These are phyloP conservation scores for Aphelenchoides bicaudatus DNA, from an alignment of 2,888 invertebrate species.

Conservation along the genomic window DNA sequence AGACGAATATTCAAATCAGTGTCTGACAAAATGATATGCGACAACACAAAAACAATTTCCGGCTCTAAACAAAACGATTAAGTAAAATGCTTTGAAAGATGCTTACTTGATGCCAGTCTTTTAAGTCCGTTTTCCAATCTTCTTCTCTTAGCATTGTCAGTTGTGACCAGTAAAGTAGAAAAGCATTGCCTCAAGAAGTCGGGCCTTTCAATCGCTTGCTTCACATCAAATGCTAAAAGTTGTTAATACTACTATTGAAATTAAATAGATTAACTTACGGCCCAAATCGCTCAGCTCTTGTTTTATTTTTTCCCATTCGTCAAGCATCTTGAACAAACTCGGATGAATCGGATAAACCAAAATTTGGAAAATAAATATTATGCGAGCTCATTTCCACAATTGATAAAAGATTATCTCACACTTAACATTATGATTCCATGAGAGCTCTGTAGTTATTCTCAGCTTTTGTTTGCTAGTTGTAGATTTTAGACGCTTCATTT, in stretches of 20 bases:
- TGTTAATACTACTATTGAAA: background rate
- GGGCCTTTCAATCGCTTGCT: background rate
- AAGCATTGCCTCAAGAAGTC: constrained; percentile 12
- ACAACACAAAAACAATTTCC: constrained; percentile 6
- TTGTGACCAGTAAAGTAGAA: background rate
- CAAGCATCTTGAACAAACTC: too few species aligned
- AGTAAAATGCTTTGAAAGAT: too few species aligned
- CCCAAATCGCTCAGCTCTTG: background rate
- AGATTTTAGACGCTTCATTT: too few species aligned
- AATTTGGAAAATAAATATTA: too few species aligned
- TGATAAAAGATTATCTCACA: too few species aligned
- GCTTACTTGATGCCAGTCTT: constrained; percentile 2
- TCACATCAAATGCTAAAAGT: constrained; percentile 10
- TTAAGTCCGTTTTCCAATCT: constrained; percentile 1
- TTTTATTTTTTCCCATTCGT: background rate
- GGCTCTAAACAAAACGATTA: constrained; percentile 5
- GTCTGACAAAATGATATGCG: background rate
- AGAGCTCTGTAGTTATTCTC: too few species aligned
- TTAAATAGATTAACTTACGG: constrained; percentile 3
- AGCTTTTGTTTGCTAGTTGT: too few species aligned
- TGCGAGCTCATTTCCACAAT: too few species aligned
- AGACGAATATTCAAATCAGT: background rate
- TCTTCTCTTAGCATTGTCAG: background rate
- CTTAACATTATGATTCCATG: too few species aligned
- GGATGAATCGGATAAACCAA: too few species aligned